Percentiles rank a stretch among this genome's conserved stretches.
Evolutionary conservation across 2,888 invertebrate genomes (phyloP).

Genomic region (Calliphora vomitoria): DNA sequence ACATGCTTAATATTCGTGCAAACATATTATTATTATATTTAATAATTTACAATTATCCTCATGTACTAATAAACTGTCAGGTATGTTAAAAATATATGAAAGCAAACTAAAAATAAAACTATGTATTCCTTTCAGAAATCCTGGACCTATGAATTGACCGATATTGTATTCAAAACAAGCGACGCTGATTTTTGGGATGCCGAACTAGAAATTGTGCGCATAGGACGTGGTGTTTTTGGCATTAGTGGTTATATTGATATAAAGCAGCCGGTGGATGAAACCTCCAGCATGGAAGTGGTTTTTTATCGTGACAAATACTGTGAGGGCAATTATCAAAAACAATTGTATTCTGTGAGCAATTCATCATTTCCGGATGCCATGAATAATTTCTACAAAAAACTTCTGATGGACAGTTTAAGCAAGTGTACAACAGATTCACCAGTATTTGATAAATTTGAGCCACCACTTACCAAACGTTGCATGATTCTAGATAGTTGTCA

Average conservation of each 20-base stretch:
- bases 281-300: background rate
- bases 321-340: background rate
- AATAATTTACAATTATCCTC: too few species aligned
- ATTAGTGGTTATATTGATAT: background rate
- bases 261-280: background rate
- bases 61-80: too few species aligned
- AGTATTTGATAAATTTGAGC: background rate
- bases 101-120: too few species aligned
- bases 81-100: too few species aligned
- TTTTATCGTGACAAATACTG: constrained; percentile 10
- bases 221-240: constrained; percentile 11
- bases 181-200: background rate
- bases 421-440: background rate
- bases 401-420: background rate
- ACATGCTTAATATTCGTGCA: too few species aligned
- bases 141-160: constrained; percentile 2
- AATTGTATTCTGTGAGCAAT: background rate
- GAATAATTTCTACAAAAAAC: constrained; percentile 23
- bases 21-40: too few species aligned
- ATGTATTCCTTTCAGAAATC: background rate
- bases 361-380: background rate
- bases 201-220: background rate
- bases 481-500: background rate
- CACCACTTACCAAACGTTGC: constrained; percentile 19
- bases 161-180: background rate